Conservation (phyloP, 2,888 invertebrate genomes). For the Adineta ricciae region DNA sequence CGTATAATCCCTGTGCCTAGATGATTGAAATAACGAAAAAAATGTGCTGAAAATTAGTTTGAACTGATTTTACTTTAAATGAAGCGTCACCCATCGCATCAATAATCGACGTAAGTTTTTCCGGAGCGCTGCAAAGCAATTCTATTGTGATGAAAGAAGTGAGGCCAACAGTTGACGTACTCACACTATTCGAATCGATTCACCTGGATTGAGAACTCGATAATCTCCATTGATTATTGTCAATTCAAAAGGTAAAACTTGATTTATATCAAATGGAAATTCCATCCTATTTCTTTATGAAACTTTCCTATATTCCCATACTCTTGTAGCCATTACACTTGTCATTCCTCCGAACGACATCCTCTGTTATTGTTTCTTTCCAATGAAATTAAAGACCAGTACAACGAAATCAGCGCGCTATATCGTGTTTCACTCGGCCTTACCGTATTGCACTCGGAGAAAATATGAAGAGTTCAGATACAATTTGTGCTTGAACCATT, state of each 20-base stretch:
- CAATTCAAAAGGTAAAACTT: constrained; percentile 40
- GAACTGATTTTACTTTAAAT: constrained; percentile 40
- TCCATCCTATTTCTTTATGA: constrained; percentile 39
- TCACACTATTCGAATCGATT: background rate
- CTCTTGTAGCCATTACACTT: background rate
- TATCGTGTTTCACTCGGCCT: too few species aligned
- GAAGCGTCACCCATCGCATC: constrained; percentile 48
- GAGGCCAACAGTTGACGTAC: background rate
- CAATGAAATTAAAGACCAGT: background rate
- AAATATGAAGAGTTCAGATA: too few species aligned
- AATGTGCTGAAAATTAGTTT: background rate
- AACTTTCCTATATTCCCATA: background rate
- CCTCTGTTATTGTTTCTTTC: background rate
- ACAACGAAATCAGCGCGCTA: background rate
- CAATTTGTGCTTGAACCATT: too few species aligned
- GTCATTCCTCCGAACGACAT: background rate
- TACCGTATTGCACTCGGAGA: too few species aligned
- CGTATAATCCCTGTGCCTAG: constrained; percentile 48
- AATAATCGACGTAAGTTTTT: constrained; percentile 41
- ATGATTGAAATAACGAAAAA: constrained; percentile 23
- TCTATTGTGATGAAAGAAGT: background rate
- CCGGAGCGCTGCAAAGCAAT: background rate
- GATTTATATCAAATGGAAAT: constrained; percentile 43
- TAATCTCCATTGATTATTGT: constrained; percentile 39
- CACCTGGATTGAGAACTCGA: constrained; percentile 17